These are phyloP conservation scores for Python bivittatus DNA, from an alignment of 2,113 vertebrate genomes.

Conservation along the genomic window DNA sequence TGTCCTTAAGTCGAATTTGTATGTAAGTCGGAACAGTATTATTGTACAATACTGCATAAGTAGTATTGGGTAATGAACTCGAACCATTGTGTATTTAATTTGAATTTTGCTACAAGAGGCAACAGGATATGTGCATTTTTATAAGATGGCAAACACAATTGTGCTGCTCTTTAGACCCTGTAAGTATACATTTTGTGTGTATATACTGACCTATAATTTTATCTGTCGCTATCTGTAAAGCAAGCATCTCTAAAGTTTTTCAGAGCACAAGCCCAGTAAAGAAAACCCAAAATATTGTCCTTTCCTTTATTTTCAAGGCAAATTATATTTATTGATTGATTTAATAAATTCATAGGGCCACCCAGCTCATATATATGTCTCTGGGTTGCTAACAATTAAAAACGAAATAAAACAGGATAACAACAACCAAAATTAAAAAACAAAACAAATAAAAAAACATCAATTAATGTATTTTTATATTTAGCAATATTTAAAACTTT, in stretches of 20 bases:
- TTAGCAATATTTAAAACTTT: constrained; percentile 59
- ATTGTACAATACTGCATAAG: no score
- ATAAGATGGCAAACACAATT: not conserved
- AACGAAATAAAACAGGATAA: not conserved
- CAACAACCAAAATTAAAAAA: not conserved
- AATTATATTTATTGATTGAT: constrained; percentile 55
- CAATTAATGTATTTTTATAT: constrained; percentile 69
- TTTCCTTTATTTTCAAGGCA: constrained; percentile 59
- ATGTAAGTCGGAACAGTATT: no score
- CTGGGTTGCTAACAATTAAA: not conserved
- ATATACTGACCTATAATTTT: not conserved
- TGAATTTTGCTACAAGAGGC: no score
- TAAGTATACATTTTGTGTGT: not conserved
- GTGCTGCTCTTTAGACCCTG: not conserved
- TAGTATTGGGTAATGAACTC: no score
- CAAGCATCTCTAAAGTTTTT: not conserved
- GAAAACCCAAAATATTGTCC: not conserved
- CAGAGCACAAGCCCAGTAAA: not conserved
- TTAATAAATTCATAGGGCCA: not conserved
- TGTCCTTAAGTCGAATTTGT: no score
- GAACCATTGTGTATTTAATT: no score
- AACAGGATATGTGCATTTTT: not conserved
- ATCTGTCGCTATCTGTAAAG: not conserved
- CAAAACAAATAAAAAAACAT: constrained; percentile 30
- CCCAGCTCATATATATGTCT: not conserved